Evolutionary conservation across 2,113 vertebrate species (phyloP).

Genomic region (Vombatus ursinus): DNA sequence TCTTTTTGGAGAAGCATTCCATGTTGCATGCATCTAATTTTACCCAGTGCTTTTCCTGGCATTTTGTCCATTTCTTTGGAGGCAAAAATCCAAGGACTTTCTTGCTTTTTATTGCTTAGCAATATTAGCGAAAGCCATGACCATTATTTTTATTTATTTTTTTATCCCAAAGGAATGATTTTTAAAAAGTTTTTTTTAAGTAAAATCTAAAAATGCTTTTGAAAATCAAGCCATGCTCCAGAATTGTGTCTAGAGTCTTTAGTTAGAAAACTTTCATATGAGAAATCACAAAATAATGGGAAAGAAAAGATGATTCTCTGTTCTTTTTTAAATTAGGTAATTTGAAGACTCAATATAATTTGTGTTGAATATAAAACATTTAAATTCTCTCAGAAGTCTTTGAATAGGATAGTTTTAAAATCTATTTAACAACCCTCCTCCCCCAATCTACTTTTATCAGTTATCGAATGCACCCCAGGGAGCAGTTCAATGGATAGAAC

Average conservation of each 20-base stretch:
- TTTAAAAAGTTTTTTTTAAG: conserved; percentile 39
- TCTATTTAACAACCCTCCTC: neutral
- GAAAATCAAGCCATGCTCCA: neutral
- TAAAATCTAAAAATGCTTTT: conserved; percentile 25
- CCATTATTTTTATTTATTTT: conserved; percentile 34
- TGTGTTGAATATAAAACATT: conserved; percentile 19
- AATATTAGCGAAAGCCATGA: conserved; percentile 45
- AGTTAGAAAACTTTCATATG: neutral
- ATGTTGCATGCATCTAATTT: conserved; percentile 37
- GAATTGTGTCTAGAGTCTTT: neutral
- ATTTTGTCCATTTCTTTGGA: neutral
- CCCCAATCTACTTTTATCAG: neutral
- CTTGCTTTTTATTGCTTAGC: conserved; percentile 53
- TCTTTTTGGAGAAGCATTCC: conserved; percentile 31
- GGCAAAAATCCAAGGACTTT: conserved; percentile 54
- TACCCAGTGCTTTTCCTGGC: conserved; percentile 34
- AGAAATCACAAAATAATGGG: neutral
- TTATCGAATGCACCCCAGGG: neutral
- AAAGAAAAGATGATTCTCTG: neutral
- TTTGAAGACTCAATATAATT: neutral
- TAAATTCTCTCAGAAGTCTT: conserved; percentile 9
- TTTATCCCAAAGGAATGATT: conserved; percentile 37
- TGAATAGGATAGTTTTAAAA: conserved; percentile 27
- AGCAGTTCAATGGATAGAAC: neutral
- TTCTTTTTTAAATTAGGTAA: neutral